Evolutionary conservation across 1,140 invertebrate species (phyloP).

Genomic region (Drosophila triauraria): DNA sequence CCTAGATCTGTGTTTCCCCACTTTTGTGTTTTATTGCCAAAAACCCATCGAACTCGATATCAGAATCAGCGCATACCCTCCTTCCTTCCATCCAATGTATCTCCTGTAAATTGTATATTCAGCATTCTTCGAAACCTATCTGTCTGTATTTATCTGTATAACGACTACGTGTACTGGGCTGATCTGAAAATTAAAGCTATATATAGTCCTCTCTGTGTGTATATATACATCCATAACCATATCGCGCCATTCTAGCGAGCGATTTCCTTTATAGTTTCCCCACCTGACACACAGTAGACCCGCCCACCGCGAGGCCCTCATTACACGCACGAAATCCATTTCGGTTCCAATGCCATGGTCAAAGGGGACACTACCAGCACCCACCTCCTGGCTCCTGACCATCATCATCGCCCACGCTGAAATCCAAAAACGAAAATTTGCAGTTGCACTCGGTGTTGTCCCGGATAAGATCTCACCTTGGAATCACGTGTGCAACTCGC

Average conservation of each 20-base stretch:
- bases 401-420: constrained; percentile 32
- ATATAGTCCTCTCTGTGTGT: constrained; percentile 19
- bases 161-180: constrained; percentile 17
- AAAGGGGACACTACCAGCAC: constrained; percentile 29
- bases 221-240: constrained; percentile 33
- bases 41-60: constrained; percentile 49
- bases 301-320: constrained; percentile 38
- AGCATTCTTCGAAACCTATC: constrained; percentile 16
- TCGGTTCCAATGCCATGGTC: constrained; percentile 55
- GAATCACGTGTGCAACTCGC: constrained; percentile 37
- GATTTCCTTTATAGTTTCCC: constrained; percentile 37
- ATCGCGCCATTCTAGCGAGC: constrained; percentile 14
- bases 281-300: constrained; percentile 22
- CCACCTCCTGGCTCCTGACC: neutral
- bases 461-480: constrained; percentile 65
- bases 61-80: constrained; percentile 33
- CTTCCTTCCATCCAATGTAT: constrained; percentile 38
- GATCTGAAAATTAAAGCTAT: constrained; percentile 20
- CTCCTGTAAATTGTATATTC: constrained; percentile 45
- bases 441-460: constrained; percentile 44
- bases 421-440: constrained; percentile 53
- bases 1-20: constrained; percentile 65
- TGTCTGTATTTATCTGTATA: constrained; percentile 23
- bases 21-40: constrained; percentile 61
- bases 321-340: constrained; percentile 57